These are phyloP conservation scores for Shargacucullia verbasci DNA, from an alignment of 2,888 invertebrate genomes.

Conservation along the genomic window DNA sequence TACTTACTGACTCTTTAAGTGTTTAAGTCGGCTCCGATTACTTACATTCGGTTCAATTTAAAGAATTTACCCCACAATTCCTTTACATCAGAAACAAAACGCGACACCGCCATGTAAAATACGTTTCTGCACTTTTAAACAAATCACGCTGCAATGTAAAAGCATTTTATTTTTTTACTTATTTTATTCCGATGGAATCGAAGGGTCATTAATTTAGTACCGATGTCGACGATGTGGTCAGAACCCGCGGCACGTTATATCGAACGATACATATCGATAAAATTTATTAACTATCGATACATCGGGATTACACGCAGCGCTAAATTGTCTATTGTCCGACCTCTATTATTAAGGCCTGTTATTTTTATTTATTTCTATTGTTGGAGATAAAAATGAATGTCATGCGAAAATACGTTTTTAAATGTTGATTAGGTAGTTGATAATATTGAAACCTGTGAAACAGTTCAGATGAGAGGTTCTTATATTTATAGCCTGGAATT, in stretches of 20 bases:
- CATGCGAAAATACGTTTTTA: constrained; percentile 8
- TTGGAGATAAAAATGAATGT: constrained; percentile 36
- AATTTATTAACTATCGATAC: constrained; percentile 55
- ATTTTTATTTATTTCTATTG: constrained; percentile 49
- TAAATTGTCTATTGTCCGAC: constrained; percentile 44
- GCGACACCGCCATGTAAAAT: constrained; percentile 38
- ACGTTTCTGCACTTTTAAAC: constrained; percentile 28
- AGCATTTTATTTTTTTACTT: constrained; percentile 28
- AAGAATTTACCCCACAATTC: constrained; percentile 24
- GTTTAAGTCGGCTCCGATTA: constrained; percentile 13
- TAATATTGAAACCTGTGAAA: too few species aligned
- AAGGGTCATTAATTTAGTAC: constrained; percentile 50
- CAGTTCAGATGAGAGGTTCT: not conserved
- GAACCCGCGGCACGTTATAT: constrained; percentile 30
- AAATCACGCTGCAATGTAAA: constrained; percentile 40
- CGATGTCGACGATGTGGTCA: constrained; percentile 41
- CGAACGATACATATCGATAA: constrained; percentile 53
- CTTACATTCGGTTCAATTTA: constrained; percentile 19
- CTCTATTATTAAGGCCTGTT: constrained; percentile 47
- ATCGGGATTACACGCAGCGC: constrained; percentile 26
- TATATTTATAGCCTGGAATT: too few species aligned
- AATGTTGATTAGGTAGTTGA: not conserved
- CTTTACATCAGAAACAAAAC: constrained; percentile 31
- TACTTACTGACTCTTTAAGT: not conserved
- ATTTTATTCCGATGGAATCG: constrained; percentile 25